phyloP scores from a whole-genome alignment of 2,113 vertebrate species.

The Calyptomena viridis region DNA sequence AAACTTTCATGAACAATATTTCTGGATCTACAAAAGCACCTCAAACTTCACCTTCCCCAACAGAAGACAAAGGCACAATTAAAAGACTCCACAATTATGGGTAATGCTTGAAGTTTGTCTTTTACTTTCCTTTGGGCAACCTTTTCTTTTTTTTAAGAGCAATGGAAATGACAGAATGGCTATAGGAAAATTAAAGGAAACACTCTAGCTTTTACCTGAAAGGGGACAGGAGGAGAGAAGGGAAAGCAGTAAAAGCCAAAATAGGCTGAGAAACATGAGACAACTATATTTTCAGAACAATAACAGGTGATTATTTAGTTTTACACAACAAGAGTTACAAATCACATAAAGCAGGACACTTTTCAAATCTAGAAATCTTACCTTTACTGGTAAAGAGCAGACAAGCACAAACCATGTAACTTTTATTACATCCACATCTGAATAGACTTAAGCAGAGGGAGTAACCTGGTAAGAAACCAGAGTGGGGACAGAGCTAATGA shows the following conservation, averaged over 20 bases:
- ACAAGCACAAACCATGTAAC: not conserved
- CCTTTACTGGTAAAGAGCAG: not conserved
- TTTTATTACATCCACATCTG: not conserved
- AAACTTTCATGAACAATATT: not conserved
- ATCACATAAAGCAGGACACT: not conserved
- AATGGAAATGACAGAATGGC: not conserved
- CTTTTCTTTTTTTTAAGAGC: not conserved
- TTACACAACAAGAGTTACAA: not conserved
- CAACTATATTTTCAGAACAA: not conserved
- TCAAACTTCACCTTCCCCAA: not conserved
- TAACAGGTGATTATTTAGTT: not conserved
- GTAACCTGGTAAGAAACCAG: slow-evolving; percentile 1
- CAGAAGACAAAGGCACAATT: not conserved
- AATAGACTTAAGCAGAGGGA: slow-evolving; percentile 1
- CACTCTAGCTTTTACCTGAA: not conserved
- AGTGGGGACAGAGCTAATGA: slow-evolving; percentile 46
- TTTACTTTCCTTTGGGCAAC: not conserved
- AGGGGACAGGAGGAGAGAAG: not conserved
- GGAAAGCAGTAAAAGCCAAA: not conserved
- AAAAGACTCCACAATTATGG: not conserved
- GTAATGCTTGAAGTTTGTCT: not conserved
- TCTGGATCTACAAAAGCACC: not conserved
- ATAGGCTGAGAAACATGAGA: not conserved
- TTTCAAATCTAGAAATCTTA: not conserved
- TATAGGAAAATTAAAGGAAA: not conserved